Evolutionary conservation across 1,140 invertebrate genomes (phyloP), one percentile per base, ranked within the genome.

Genomic region (Drosophila grimshawi): DNA sequence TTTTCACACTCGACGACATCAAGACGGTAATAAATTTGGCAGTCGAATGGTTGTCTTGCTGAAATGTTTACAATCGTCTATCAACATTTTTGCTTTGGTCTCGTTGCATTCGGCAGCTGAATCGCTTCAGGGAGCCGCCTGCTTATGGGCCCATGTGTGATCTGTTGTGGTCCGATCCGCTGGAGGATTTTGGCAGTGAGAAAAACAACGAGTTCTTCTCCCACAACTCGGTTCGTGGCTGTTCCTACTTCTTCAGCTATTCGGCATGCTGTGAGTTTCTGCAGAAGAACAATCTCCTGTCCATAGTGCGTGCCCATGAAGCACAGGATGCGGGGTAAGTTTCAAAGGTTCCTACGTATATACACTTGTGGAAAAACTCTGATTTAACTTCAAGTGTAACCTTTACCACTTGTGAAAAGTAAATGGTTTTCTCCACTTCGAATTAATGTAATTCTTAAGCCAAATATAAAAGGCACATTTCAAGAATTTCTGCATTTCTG

Each of bases 101-200:
- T 41, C 19, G 10, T 66, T 72, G 39, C 10, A 7, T 37, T 29
- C 37, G 46, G 43, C 90, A 99, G 98, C 95, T 99, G 95, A 98
- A 99, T 94, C 96, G 99, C 95, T 99, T 99, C 95, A 99, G 99
- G 95, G 99, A 99, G 94, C 99, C 99, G 60, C 99, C 99, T 76
- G 98, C 99, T 90, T 99, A 98, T 94, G 99, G 99, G 81, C 99
- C 99, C 59, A 99, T 99, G 98, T 99, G 99, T 94, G 99, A 99
- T 94, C 95, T 99, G 53, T 95, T 99, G 62, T 99, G 99, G 99
- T 98, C 98, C 70, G 98, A 99, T 95, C 98, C 98, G 30, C 93
- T 99, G 80, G 99, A 99, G 95, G 99, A 99, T 93, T 99, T 99
- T 94, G 99, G 98, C 80, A 99, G 98, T 94, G 99, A 99, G 94